These are phyloP conservation scores for Sebastes diaconus DNA, from an alignment of 2,797 vertebrate genomes.

Conservation along the genomic window DNA sequence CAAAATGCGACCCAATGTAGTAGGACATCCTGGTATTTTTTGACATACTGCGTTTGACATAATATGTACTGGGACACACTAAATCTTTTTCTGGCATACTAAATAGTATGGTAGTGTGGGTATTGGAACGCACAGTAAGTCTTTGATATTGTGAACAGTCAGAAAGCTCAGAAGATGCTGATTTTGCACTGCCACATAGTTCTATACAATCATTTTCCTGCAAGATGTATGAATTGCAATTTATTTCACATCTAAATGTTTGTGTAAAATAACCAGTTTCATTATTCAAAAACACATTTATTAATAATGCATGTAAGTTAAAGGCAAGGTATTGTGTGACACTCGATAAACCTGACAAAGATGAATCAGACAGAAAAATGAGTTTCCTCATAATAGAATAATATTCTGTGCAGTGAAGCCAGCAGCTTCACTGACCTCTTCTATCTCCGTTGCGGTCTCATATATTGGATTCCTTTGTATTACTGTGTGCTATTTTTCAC, in stretches of 20 bases:
- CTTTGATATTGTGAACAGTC: background rate
- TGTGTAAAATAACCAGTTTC: background rate
- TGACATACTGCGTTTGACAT: too few relatives aligned
- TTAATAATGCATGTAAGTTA: background rate
- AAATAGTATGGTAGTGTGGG: too few relatives aligned
- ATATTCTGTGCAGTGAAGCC: background rate
- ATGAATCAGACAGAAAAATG: background rate
- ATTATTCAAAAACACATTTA: background rate
- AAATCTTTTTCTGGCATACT: too few relatives aligned
- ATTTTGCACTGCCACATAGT: background rate
- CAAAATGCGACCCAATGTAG: rapidly evolving
- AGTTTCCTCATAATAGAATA: background rate
- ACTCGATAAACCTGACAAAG: background rate
- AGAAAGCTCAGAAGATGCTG: background rate
- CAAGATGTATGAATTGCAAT: background rate
- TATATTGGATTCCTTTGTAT: slow-evolving; percentile 24
- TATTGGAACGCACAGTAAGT: too few relatives aligned
- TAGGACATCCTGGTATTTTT: too few relatives aligned
- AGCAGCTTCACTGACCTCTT: background rate
- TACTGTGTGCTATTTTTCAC: background rate
- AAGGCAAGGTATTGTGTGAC: background rate
- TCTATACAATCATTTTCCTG: background rate
- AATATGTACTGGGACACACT: rapidly evolving
- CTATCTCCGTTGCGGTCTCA: background rate
- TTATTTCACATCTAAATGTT: background rate